Conservation (phyloP, 1,140 invertebrate genomes). For the Drosophila bocqueti region DNA sequence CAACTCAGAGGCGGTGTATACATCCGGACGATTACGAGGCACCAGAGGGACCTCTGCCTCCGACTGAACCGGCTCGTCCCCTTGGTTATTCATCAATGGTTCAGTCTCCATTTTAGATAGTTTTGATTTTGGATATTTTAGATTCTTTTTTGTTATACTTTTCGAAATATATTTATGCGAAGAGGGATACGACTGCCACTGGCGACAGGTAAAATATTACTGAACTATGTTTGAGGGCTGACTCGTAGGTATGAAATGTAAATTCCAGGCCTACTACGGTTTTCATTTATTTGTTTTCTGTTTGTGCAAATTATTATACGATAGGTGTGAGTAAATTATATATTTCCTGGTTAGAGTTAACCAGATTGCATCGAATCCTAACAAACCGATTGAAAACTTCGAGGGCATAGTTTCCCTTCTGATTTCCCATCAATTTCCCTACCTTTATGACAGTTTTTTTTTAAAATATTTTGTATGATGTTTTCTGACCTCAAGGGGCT, state of each 20-base stretch:
- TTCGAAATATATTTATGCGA: background rate
- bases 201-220: no score
- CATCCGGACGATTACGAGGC: background rate
- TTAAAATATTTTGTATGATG: slow-evolving; percentile 4
- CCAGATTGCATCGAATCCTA: background rate
- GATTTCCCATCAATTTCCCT: background rate
- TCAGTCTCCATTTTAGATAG: background rate
- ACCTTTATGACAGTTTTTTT: background rate
- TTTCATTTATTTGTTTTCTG: background rate
- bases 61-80: background rate
- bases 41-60: background rate
- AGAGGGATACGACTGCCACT: background rate
- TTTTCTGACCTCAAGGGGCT: slow-evolving; percentile 3
- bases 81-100: background rate
- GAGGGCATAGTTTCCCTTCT: background rate
- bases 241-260: no score
- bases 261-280: background rate
- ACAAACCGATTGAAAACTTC: no score
- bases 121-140: background rate
- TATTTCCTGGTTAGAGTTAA: no score
- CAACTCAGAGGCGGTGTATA: background rate
- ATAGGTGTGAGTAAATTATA: no score
- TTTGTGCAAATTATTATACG: no score
- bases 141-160: background rate
- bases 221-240: background rate